A percentile compares a stretch with the other conserved stretches of the same genome.
Evolutionary conservation across 2,113 vertebrate species (phyloP).

Genomic region (Ramphastos sulfuratus): DNA sequence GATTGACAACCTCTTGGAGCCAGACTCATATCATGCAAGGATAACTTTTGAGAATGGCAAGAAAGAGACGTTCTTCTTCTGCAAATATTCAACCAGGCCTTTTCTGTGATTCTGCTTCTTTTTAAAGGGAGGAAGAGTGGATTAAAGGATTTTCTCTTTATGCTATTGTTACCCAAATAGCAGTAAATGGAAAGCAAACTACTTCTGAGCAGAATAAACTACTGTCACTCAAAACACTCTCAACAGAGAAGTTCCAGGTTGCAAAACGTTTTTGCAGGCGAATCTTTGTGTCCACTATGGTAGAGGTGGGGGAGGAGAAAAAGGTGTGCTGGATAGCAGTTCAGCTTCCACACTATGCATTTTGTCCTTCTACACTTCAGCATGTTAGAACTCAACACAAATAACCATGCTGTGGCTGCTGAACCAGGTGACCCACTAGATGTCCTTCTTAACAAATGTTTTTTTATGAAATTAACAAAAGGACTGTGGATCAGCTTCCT

Average conservation of each 20-base stretch:
- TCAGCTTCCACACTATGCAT: background rate
- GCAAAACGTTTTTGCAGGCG: background rate
- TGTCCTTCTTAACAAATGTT: conserved; percentile 64
- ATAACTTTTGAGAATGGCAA: background rate
- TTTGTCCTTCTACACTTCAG: background rate
- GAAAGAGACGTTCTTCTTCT: background rate
- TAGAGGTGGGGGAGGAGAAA: background rate
- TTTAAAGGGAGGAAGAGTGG: background rate
- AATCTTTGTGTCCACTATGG: background rate
- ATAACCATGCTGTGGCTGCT: background rate
- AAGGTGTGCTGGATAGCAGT: background rate
- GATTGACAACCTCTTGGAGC: background rate
- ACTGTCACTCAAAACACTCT: background rate
- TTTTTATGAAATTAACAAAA: conserved; percentile 12
- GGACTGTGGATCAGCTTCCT: background rate
- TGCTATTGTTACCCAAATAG: background rate
- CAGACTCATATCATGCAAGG: accelerated
- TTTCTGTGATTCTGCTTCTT: background rate
- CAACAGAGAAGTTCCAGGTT: background rate
- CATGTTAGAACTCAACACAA: background rate
- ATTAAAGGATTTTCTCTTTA: background rate
- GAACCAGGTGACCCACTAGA: conserved; percentile 45
- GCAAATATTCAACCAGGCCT: background rate
- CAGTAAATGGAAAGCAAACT: background rate
- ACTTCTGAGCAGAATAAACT: background rate